Evolutionary conservation across 2,797 vertebrate genomes (phyloP).

Genomic region (Muscicapa striata): DNA sequence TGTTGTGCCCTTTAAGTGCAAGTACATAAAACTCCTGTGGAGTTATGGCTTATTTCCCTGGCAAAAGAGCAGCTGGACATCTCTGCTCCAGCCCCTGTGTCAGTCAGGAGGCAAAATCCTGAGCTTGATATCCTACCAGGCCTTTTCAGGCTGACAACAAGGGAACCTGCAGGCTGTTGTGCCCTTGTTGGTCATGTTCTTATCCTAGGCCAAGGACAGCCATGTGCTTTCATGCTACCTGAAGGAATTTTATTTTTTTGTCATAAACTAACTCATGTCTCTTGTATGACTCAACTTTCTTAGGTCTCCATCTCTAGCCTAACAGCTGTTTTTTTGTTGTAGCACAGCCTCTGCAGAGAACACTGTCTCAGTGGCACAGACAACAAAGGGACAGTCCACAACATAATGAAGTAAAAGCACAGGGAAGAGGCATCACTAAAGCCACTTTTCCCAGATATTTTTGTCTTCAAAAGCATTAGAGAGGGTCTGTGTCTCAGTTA

Average conservation of each 20-base stretch:
- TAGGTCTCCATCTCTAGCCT: background rate
- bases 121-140: background rate
- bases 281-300: background rate
- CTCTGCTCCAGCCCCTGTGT: background rate
- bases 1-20: background rate
- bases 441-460: background rate
- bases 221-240: background rate
- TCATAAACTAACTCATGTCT: background rate
- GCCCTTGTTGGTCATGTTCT: background rate
- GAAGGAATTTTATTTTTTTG: background rate
- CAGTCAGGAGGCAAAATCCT: background rate
- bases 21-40: background rate
- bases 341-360: background rate
- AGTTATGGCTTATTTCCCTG: background rate
- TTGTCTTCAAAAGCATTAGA: background rate
- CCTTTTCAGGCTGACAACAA: background rate
- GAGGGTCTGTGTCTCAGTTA: background rate
- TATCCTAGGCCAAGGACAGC: background rate
- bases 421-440: background rate
- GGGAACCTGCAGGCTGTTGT: background rate
- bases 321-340: background rate
- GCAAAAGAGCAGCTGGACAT: constrained; percentile 27
- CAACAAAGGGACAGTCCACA: background rate
- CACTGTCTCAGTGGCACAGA: background rate
- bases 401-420: background rate